phyloP scores from a whole-genome alignment of 2,888 invertebrate genomes.

The Rhaphigaster nebulosa region DNA sequence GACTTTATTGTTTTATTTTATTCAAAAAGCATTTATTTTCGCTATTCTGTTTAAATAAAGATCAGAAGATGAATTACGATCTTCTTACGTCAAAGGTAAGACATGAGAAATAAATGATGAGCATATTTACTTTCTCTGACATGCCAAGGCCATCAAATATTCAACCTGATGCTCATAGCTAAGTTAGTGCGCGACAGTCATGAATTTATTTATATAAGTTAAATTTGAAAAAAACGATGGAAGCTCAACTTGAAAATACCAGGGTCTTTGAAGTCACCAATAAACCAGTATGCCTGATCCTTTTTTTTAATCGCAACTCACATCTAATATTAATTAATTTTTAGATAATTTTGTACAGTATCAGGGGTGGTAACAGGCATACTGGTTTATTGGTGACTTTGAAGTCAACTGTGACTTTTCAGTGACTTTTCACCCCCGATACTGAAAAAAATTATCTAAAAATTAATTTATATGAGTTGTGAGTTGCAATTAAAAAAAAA shows the following conservation, averaged over 20 bases:
- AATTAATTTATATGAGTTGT: neutral
- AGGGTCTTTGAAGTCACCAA: neutral
- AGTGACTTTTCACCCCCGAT: too few relatives aligned
- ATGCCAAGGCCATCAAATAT: neutral
- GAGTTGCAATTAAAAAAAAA: neutral
- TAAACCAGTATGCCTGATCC: too few relatives aligned
- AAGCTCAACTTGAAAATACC: neutral
- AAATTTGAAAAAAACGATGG: neutral
- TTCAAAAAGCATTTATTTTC: neutral
- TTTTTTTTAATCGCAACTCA: too few relatives aligned
- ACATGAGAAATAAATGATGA: slow-evolving; percentile 2
- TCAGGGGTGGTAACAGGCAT: too few relatives aligned
- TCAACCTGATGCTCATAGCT: neutral
- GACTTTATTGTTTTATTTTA: neutral
- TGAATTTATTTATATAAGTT: neutral
- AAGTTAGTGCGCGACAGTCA: neutral
- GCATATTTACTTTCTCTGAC: neutral
- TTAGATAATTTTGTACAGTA: too few relatives aligned
- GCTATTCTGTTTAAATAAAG: neutral
- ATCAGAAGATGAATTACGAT: neutral
- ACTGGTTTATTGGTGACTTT: too few relatives aligned
- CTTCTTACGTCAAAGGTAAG: neutral
- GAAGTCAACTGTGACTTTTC: too few relatives aligned
- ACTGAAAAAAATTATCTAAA: neutral
- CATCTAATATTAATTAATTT: too few relatives aligned